phyloP scores from a whole-genome alignment of 1,140 invertebrate species.

The Plectrocnemia conspersa region DNA sequence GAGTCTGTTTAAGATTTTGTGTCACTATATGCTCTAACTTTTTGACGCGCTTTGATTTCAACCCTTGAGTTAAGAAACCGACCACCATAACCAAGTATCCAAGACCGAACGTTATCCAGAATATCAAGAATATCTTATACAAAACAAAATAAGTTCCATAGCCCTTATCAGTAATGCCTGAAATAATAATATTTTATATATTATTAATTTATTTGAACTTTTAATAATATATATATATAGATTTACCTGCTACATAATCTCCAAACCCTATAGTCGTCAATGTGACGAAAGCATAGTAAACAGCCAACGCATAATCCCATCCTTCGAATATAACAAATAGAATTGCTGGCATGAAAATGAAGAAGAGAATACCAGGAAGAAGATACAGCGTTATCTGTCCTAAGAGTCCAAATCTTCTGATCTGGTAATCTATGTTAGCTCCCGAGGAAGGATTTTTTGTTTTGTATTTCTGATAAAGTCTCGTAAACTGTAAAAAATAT shows the following conservation, averaged over 20 bases:
- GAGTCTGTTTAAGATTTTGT: constrained; percentile 68
- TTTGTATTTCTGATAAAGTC: constrained; percentile 72
- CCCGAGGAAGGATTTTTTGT: constrained; percentile 58
- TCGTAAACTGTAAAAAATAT: constrained; percentile 57
- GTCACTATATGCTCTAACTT: constrained; percentile 71
- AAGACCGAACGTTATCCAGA: constrained; percentile 87
- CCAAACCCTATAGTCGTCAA: constrained; percentile 93
- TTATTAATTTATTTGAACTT: neutral
- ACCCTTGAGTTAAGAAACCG: constrained; percentile 69
- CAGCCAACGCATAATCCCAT: constrained; percentile 83
- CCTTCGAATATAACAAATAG: constrained; percentile 83
- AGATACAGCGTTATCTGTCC: constrained; percentile 75
- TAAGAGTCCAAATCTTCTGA: constrained; percentile 64
- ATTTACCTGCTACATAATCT: constrained; percentile 73
- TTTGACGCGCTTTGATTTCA: constrained; percentile 68
- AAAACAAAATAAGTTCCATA: constrained; percentile 58
- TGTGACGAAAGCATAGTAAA: constrained; percentile 91
- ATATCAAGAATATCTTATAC: constrained; percentile 70
- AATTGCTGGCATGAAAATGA: constrained; percentile 87
- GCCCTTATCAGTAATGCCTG: constrained; percentile 53
- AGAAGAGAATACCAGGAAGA: constrained; percentile 80
- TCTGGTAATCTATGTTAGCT: constrained; percentile 55
- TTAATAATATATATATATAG: neutral
- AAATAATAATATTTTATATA: constrained; percentile 25
- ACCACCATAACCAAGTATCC: constrained; percentile 90